Conservation (phyloP, 2,797 vertebrate species). For the Alauda arvensis region DNA sequence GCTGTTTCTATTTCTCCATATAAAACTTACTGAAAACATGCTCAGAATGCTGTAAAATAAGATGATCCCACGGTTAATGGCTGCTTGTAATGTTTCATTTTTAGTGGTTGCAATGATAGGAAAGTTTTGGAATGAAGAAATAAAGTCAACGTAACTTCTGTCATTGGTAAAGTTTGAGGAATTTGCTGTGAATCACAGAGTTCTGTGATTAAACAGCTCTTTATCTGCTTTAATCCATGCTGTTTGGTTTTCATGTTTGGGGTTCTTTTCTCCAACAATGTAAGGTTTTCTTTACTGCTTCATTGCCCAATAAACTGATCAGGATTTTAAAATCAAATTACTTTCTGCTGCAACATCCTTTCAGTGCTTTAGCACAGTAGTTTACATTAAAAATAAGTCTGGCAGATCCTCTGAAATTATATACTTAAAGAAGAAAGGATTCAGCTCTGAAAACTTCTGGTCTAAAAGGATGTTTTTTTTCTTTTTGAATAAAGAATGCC, state of each 20-base stretch:
- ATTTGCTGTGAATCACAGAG: not conserved
- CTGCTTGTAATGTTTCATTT: not conserved
- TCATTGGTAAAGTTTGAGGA: not conserved
- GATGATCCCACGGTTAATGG: not conserved
- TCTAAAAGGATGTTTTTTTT: not conserved
- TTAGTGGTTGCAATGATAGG: not conserved
- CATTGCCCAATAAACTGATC: not conserved
- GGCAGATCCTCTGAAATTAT: not conserved
- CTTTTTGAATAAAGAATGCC: not conserved
- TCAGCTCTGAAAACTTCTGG: not conserved
- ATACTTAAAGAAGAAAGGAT: not conserved
- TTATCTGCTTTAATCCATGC: constrained; percentile 16
- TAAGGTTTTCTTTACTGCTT: constrained; percentile 45
- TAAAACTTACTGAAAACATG: not conserved
- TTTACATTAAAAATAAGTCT: not conserved
- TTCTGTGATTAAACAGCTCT: not conserved
- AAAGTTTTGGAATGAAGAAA: not conserved
- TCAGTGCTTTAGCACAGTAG: not conserved
- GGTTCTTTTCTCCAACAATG: not conserved
- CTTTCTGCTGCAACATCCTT: not conserved
- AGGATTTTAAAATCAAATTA: constrained; percentile 23
- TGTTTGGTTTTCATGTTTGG: not conserved
- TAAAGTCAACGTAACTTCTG: not conserved
- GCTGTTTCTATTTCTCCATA: not conserved
- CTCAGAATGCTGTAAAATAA: not conserved